A percentile compares a stretch with the other conserved stretches of the same genome.
Evolutionary conservation across 2,113 vertebrate genomes (phyloP).

Genomic region (Accipiter virgatus): DNA sequence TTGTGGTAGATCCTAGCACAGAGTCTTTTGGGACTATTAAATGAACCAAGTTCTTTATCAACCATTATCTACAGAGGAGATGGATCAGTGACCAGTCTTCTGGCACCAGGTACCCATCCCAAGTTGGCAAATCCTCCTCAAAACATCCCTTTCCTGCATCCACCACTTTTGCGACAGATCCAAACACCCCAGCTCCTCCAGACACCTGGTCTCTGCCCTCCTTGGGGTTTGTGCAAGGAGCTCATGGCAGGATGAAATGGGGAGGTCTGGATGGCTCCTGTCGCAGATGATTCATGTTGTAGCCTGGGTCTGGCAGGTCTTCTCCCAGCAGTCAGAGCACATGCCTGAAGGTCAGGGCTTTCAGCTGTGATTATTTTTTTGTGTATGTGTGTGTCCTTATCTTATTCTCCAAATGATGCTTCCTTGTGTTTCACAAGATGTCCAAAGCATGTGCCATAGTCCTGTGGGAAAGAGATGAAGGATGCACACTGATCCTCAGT

Average conservation of each 20-base stretch:
- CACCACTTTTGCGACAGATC: not conserved
- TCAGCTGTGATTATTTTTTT: not conserved
- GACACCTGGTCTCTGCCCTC: not conserved
- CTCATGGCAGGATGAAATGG: not conserved
- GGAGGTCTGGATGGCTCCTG: not conserved
- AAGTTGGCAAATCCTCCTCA: not conserved
- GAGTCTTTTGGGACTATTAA: not conserved
- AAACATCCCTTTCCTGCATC: not conserved
- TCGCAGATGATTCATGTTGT: not conserved
- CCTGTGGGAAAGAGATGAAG: not conserved
- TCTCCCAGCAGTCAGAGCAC: not conserved
- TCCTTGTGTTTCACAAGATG: not conserved
- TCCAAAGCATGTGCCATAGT: not conserved
- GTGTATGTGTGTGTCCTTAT: not conserved
- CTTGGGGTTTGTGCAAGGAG: not conserved
- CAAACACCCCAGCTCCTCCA: accelerated
- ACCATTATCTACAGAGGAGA: not conserved
- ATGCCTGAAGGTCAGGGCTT: not conserved
- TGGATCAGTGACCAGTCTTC: not conserved
- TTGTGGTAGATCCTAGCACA: not conserved
- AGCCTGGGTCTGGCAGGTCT: not conserved
- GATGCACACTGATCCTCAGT: not conserved
- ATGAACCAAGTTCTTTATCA: not conserved
- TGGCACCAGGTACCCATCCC: not conserved
- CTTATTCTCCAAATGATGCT: not conserved